These are phyloP conservation scores for Cheilosia soror DNA, from an alignment of 2,888 invertebrate species.

Conservation along the genomic window DNA sequence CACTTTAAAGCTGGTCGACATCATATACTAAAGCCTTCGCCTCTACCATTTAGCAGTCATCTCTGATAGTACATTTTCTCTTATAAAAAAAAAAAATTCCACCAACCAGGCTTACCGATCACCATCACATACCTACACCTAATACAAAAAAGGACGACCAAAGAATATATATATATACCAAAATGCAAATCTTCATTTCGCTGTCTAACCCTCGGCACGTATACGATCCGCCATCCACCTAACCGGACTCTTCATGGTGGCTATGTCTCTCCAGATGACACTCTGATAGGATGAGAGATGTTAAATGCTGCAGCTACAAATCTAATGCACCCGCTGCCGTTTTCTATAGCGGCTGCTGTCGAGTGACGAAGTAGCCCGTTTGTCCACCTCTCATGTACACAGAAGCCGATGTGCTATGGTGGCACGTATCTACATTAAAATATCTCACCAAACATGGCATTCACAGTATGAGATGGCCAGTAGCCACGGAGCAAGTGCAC, in stretches of 20 bases:
- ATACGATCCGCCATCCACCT: not conserved
- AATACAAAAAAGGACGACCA: constrained; percentile 5
- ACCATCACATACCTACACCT: not conserved
- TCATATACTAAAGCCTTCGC: too few species aligned
- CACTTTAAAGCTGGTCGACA: too few species aligned
- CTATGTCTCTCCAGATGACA: constrained; percentile 69
- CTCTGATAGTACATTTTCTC: not conserved
- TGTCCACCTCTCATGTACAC: constrained; percentile 46
- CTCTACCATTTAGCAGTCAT: not conserved
- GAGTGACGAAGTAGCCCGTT: constrained; percentile 17
- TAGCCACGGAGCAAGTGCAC: constrained; percentile 56
- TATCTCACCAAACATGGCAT: constrained; percentile 71
- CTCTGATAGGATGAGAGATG: constrained; percentile 70
- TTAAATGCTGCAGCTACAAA: constrained; percentile 73
- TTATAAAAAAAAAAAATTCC: not conserved
- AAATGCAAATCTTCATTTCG: constrained; percentile 40
- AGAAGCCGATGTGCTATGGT: constrained; percentile 53
- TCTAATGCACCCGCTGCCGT: constrained; percentile 70
- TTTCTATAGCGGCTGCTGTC: constrained; percentile 6
- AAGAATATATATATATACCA: constrained; percentile 5
- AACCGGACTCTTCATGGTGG: constrained; percentile 55
- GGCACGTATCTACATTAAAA: constrained; percentile 73
- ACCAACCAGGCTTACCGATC: constrained; percentile 10
- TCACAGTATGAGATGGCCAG: constrained; percentile 54
- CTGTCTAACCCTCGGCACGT: not conserved